Base-by-base conservation (phyloP, 1,140 invertebrate species). In the Conopomorpha cramerella region DNA sequence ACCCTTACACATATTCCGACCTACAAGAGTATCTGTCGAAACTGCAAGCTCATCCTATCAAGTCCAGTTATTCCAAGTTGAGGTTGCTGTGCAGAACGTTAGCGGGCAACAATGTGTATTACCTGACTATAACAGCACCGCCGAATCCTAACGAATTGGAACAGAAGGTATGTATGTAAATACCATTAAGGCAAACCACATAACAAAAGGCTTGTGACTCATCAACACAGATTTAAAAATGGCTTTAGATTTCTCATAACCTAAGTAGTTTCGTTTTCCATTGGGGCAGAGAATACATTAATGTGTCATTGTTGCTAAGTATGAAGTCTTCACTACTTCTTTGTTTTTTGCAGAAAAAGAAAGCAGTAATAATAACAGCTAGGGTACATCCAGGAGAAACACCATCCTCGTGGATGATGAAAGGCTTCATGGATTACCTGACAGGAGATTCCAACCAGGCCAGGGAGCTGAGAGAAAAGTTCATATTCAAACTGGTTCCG, bases 401-500 rank as follows among this genome's bases (percentile, higher is more conserved):
- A 14, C 96, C 95, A 27, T 86, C 93, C 0, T 96, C 92, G 2
- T 97, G 92, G 92, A 93, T 95, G 81, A 96, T 97, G 93, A 95
- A 96, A 80, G 95, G 94, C 30, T 86, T 92, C 35, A 88, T 96
- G 72, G 92, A 96, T 62, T 96, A 91, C 65, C 78, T 97, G 26
- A 91, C 93, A 2, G 88, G 92, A 25, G 89, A 92, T 45, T 84
- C 86, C 0, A 83, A 81, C 47, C 84, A 87, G 51, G 89, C 90
- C 2, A 84, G 84, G 52, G 86, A 91, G 56, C 74, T 98, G n/a
- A 81, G 95, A 29, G 90, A 95, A 53, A 89, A 91, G 61, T 97
- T 94, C 74, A 93, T 98, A 43, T 98, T 98, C 66, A 98, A 98
- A 78, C 65, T 98, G 34, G 89, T 98, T 43, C 95, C 95, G 30